Conservation (phyloP, 2,888 invertebrate species). For the Lysandra bellargus region DNA sequence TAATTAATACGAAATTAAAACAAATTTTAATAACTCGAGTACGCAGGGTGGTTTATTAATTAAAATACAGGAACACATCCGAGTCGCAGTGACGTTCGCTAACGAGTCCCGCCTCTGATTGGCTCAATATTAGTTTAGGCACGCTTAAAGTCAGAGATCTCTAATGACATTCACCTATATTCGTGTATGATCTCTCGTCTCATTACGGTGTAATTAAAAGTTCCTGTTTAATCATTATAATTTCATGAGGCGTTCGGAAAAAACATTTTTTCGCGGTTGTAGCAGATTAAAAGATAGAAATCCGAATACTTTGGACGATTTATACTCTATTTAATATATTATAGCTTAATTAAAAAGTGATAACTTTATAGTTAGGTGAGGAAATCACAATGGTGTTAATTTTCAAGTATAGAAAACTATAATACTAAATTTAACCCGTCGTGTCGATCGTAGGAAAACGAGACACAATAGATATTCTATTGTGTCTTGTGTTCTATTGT, state of each 20-base stretch:
- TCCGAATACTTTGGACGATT: too few species aligned
- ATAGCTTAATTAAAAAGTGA: too few species aligned
- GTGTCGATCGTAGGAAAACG: too few species aligned
- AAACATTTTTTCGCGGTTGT: background rate
- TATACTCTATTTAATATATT: too few species aligned
- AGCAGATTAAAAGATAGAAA: background rate
- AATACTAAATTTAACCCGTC: too few species aligned
- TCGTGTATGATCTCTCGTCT: constrained; percentile 17
- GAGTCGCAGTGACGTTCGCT: constrained; percentile 34
- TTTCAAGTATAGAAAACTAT: too few species aligned
- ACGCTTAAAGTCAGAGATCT: constrained; percentile 45
- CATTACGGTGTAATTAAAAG: constrained; percentile 9
- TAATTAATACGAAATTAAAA: constrained; percentile 2
- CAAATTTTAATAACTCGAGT: constrained; percentile 17
- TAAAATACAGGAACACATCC: constrained; percentile 28
- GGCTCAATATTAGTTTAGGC: constrained; percentile 62
- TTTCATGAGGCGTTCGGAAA: background rate
- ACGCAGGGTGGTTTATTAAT: constrained; percentile 24
- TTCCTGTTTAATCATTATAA: background rate
- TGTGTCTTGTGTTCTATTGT: too few species aligned
- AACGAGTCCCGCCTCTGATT: constrained; percentile 45
- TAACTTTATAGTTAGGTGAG: too few species aligned
- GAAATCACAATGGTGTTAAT: too few species aligned
- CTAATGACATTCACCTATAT: constrained; percentile 30
- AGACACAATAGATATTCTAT: too few species aligned